Base-by-base conservation (phyloP, 92 coral and sea anemone species). In the Phymanthus crucifer region DNA sequence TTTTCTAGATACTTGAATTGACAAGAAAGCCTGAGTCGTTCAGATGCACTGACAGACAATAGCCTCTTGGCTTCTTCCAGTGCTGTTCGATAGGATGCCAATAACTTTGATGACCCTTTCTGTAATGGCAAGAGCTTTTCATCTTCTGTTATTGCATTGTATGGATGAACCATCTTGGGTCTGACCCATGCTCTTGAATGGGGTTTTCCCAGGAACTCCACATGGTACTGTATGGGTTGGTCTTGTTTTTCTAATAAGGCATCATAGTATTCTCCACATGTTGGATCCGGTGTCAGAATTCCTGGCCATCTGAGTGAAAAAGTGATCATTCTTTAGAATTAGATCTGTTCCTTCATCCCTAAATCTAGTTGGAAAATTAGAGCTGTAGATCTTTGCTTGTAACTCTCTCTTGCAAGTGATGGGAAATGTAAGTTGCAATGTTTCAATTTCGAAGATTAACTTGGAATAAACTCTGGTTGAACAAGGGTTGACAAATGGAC, bases 181-280 rank as follows among this genome's bases (percentile, higher is more conserved):
- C 80, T 72, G 27, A 94, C 84, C 98, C 98, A 94, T 5, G 97
- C 94, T 47, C 92, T 93, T 16, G 97, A 87, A 73, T 85, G 97
- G 38, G 94, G 97, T 52, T 68, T 84, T 19, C 98, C 98, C 31
- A 94, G 83, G 80, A 94, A 94, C 72, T 94, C 98, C 71, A 94
- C 98, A 72, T 94, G 98, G 68, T 92, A 86, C 75, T 94, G 94
- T 14, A 97, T 90, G 56, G 94, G 84, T 75, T 94, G 97, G 56
- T 94, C 85, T 81, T 94, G 91, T 69, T 92, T 90, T 67, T 84
- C 92, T 85, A 92, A 75, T 70, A 90, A 88, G 6, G 98, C 96
- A 71, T 94, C 98, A 78, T 94, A 94, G 69, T 94, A 94, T 58
- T 91, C 94, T 16, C 92, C 93, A 77, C 92, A 94, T 5, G 84